Base-by-base conservation (phyloP, 1,140 invertebrate species). In the Drosophila nannoptera region DNA sequence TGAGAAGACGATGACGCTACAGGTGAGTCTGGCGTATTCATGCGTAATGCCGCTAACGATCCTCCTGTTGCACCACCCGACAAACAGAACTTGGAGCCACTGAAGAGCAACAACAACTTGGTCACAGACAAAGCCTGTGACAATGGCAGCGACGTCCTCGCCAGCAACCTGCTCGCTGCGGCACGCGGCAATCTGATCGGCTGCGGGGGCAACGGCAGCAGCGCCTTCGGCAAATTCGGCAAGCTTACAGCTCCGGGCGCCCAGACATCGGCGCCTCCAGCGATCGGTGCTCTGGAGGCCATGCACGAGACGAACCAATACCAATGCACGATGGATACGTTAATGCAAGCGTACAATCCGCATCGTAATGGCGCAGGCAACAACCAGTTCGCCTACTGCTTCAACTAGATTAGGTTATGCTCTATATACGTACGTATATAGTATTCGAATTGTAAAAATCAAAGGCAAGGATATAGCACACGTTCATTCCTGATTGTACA, bases 331-430 rank as follows among this genome's bases (percentile, higher is more conserved):
- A 87, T 87, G 84, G 84, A 87, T 87, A 87, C 84, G 84, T 81
- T 87, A 87, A 87, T 87, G 84, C 84, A 87, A 88, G 84, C 84
- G 84, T 87, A 87, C 84, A 86, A 86, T 81, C 74, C 86, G 16
- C 84, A 87, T 87, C 84, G 84, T 76, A 87, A 87, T 60, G 56
- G 67, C 31, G 58, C 65, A 43, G 75, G 75, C 56, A 87, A 81
- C 48, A 64, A 77, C 5, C 84, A 87, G 61, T 87, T 87, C 40
- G 84, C 80, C 54, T 87, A 81, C 65, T 87, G 84, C 35, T 87
- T 87, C 40, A 87, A 87, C 48, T 87, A 68, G 48, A 31, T 16
- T 3, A 16, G 7, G 11, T 35, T 9, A 29, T 7, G 7, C 4
- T 40, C 14, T 16, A 42, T 46, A 16, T 32, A 32, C n/a, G 1